A percentile compares a stretch with the other conserved stretches of the same genome.
Evolutionary conservation across 2,797 vertebrate species (phyloP).

Genomic region (Gallinago solitaria): DNA sequence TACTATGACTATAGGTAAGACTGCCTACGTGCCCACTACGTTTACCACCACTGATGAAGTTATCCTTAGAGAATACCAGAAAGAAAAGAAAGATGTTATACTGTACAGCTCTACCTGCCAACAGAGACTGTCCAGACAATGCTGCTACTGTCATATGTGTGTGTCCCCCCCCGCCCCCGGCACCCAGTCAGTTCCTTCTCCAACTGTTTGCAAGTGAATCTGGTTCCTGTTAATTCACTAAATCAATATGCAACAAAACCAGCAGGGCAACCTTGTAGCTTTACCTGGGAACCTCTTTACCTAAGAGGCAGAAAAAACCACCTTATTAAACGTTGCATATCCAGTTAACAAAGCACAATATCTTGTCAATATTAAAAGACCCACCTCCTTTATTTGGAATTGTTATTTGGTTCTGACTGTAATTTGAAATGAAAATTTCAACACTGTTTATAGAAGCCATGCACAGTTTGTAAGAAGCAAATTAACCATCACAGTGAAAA

Average conservation of each 20-base stretch:
- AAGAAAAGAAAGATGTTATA: not conserved
- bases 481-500: not conserved
- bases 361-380: not conserved
- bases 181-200: not conserved
- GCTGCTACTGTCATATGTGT: not conserved
- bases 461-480: not conserved
- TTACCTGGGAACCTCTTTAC: not conserved
- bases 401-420: not conserved
- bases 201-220: not conserved
- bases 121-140: not conserved
- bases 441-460: not conserved
- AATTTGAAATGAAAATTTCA: not conserved
- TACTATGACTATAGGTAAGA: not conserved
- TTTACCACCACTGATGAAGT: not conserved
- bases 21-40: not conserved
- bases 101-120: not conserved
- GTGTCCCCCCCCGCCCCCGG: accelerated
- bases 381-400: not conserved
- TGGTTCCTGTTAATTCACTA: slow-evolving; percentile 16
- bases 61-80: not conserved
- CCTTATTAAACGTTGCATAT: not conserved
- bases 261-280: not conserved
- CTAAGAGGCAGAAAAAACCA: not conserved
- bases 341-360: not conserved
- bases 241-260: not conserved